phyloP scores from a whole-genome alignment of 1,140 invertebrate genomes.

The Drosophila trapezifrons region DNA sequence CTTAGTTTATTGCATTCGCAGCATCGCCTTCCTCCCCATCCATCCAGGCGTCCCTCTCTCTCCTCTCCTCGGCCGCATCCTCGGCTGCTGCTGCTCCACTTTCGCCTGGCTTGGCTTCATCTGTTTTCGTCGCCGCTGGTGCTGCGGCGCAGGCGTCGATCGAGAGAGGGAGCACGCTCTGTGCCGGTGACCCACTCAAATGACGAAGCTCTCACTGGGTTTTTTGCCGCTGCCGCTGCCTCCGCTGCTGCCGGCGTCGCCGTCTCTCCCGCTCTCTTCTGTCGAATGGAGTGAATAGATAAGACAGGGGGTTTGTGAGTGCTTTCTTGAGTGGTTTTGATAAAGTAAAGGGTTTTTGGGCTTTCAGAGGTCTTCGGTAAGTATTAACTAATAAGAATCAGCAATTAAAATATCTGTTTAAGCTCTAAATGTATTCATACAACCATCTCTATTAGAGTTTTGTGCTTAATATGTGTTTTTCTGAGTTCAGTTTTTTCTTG shows the following conservation, averaged over 20 bases:
- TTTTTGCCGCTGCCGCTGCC: conserved; percentile 33
- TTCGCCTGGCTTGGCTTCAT: conserved; percentile 30
- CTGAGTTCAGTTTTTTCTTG: neutral
- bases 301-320: conserved; percentile 37
- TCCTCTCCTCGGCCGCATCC: neutral
- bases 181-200: conserved; percentile 49
- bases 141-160: conserved; percentile 54
- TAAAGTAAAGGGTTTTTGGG: no score
- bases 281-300: conserved; percentile 58
- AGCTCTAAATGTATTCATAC: neutral
- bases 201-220: conserved; percentile 48
- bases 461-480: no score
- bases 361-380: neutral
- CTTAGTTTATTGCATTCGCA: conserved; percentile 60
- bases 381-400: neutral
- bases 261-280: conserved; percentile 55
- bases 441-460: no score
- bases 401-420: neutral
- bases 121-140: conserved; percentile 12
- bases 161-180: conserved; percentile 16
- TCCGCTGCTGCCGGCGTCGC: conserved; percentile 52
- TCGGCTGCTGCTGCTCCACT: conserved; percentile 54
- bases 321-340: conserved; percentile 15
- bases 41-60: neutral
- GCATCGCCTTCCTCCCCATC: conserved; percentile 29